Evolutionary conservation across 2,797 vertebrate species (phyloP).

Genomic region (Linurgus olivaceus): DNA sequence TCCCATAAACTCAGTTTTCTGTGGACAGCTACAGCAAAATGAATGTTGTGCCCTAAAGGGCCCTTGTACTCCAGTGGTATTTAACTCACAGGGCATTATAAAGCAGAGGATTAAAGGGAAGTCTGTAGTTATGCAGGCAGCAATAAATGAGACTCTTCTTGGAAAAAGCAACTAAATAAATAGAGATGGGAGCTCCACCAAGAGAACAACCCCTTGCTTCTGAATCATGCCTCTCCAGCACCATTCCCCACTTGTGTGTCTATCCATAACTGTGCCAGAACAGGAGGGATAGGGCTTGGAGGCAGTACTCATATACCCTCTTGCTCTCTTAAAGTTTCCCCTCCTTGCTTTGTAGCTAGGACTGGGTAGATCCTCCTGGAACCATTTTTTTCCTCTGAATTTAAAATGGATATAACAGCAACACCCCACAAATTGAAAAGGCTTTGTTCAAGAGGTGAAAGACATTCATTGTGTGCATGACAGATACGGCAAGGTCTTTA

Average conservation of each 20-base stretch:
- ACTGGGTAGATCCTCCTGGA: not conserved
- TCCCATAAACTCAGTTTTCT: not conserved
- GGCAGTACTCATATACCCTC: not conserved
- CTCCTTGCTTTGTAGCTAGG: not conserved
- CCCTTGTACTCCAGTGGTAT: constrained; percentile 6
- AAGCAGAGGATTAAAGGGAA: constrained; percentile 40
- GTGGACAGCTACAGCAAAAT: constrained; percentile 8
- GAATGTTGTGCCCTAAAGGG: constrained; percentile 38
- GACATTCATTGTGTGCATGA: not conserved
- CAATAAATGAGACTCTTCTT: constrained; percentile 2
- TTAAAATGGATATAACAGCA: not conserved
- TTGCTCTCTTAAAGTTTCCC: not conserved
- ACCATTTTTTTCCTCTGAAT: accelerated
- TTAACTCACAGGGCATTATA: constrained; percentile 6
- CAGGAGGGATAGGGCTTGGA: not conserved
- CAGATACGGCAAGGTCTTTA: not conserved
- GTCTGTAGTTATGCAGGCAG: not conserved
- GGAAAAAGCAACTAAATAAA: constrained; percentile 31
- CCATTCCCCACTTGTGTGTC: not conserved
- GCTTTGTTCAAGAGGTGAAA: not conserved
- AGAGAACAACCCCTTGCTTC: not conserved
- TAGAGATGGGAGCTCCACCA: not conserved
- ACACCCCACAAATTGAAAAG: not conserved
- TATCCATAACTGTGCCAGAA: not conserved
- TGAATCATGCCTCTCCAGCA: not conserved